phyloP scores from a whole-genome alignment of 2,113 vertebrate species.

The Mastomys coucha region DNA sequence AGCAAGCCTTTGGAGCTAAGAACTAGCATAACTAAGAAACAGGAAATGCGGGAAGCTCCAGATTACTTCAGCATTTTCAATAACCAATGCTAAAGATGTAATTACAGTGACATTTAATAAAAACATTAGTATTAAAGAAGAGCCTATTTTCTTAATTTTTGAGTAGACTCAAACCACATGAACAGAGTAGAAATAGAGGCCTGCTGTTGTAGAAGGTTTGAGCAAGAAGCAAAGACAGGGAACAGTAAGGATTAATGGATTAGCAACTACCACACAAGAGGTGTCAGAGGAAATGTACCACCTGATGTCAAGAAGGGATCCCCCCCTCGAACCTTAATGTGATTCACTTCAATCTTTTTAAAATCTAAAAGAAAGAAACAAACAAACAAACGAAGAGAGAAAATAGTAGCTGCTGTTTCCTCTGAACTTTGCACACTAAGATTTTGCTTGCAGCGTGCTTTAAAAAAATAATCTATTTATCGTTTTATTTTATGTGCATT shows the following conservation, averaged over 20 bases:
- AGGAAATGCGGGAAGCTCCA: neutral
- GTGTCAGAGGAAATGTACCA: conserved; percentile 21
- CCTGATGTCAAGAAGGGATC: neutral
- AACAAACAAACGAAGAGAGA: too few relatives aligned
- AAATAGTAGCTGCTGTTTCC: neutral
- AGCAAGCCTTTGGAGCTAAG: neutral
- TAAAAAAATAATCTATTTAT: too few relatives aligned
- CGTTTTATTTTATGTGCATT: too few relatives aligned
- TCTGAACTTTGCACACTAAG: neutral
- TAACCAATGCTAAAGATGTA: neutral
- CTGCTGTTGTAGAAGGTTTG: neutral
- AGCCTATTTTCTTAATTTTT: neutral
- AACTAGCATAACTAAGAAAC: neutral
- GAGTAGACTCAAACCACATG: neutral
- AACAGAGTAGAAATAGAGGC: neutral
- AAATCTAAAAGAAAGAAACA: conserved; percentile 12
- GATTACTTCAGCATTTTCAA: neutral
- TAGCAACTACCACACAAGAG: neutral
- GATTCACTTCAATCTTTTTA: conserved; percentile 55
- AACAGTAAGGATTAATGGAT: conserved; percentile 19
- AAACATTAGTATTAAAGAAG: neutral
- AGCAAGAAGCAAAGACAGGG: conserved; percentile 6
- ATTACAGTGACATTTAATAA: neutral
- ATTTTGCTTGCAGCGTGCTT: neutral
- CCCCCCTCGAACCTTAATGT: neutral